A percentile compares a stretch with the other conserved stretches of the same genome.
phyloP scores from a whole-genome alignment of 2,797 vertebrate species.

The Nyctibius grandis region DNA sequence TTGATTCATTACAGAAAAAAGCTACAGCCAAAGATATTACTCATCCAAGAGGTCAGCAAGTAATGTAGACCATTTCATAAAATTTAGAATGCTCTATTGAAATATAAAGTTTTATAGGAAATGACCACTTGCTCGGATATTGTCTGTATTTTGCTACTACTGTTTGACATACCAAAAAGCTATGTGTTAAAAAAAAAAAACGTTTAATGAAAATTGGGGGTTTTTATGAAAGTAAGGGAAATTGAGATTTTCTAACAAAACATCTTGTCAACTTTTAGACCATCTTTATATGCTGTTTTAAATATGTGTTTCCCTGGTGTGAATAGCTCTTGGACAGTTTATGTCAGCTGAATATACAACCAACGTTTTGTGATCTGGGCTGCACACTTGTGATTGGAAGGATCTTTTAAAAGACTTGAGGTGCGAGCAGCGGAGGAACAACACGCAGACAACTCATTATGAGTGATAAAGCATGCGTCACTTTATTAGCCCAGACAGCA shows the following conservation, averaged over 20 bases:
- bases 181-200: not conserved
- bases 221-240: not conserved
- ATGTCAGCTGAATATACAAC: not conserved
- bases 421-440: no score
- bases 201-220: not conserved
- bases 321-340: not conserved
- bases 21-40: not conserved
- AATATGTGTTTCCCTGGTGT: not conserved
- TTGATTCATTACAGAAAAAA: not conserved
- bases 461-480: no score
- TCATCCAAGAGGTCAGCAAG: not conserved
- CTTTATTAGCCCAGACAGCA: no score
- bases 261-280: not conserved
- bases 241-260: not conserved
- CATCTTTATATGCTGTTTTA: not conserved
- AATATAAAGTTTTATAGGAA: not conserved
- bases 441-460: no score
- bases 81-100: not conserved
- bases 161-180: not conserved
- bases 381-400: not conserved
- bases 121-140: rapidly evolving
- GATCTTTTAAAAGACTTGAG: not conserved
- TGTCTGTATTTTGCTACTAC: not conserved
- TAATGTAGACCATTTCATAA: not conserved
- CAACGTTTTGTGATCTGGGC: not conserved